phyloP scores from a whole-genome alignment of 2,888 invertebrate genomes.

The Branchipolynoe longqiensis region DNA sequence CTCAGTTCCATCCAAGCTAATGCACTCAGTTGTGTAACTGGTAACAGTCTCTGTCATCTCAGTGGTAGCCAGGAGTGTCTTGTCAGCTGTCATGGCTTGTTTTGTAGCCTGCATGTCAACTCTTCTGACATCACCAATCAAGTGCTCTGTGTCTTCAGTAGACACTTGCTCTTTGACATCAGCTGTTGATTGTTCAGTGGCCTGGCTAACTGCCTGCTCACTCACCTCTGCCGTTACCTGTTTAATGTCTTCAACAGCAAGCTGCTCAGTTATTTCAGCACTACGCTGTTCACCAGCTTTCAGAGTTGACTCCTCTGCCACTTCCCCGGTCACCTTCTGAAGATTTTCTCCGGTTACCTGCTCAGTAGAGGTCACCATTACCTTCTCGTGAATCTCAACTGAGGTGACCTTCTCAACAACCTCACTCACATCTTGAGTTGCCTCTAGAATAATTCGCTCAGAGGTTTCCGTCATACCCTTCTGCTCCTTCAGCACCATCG shows the following conservation, averaged over 20 bases:
- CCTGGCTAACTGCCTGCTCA: constrained; percentile 53
- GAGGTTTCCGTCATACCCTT: background rate
- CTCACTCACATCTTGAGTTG: background rate
- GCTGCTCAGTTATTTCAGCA: constrained; percentile 9
- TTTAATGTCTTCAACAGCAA: constrained; percentile 10
- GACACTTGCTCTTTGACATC: background rate
- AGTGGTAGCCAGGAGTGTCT: background rate
- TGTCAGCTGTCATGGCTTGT: background rate
- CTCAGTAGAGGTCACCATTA: background rate
- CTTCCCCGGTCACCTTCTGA: background rate
- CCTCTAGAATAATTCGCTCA: background rate
- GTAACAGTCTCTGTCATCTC: constrained; percentile 1
- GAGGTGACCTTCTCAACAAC: background rate
- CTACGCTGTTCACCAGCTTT: constrained; percentile 5
- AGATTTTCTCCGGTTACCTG: background rate
- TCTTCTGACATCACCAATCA: background rate
- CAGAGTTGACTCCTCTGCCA: background rate
- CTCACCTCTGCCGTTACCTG: constrained; percentile 30
- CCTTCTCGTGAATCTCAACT: background rate
- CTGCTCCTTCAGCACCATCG: background rate
- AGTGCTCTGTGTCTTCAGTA: constrained; percentile 18
- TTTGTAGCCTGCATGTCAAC: background rate
- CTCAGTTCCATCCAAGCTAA: background rate
- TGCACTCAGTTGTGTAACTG: background rate
- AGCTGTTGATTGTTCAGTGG: background rate